Percentiles rank a stretch among this genome's conserved stretches.
These are phyloP conservation scores for Thaumetopoea pityocampa DNA, from an alignment of 1,140 invertebrate species.

Conservation along the genomic window DNA sequence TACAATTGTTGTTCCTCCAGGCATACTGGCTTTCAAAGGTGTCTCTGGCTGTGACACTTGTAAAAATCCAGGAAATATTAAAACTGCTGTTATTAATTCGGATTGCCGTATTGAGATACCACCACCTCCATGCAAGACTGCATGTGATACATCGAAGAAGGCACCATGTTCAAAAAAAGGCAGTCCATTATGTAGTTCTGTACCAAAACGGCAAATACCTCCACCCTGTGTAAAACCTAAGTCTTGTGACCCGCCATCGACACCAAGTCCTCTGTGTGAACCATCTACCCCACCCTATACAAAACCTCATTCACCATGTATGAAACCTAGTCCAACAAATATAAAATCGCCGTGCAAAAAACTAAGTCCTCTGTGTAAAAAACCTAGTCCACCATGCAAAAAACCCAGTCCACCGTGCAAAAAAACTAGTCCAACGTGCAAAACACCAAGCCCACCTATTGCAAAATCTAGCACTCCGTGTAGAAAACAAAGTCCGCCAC, in stretches of 20 bases:
- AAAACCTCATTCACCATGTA: conserved; percentile 9
- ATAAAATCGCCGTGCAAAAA: not conserved
- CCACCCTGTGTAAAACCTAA: conserved; percentile 24
- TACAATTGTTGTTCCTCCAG: conserved; percentile 6
- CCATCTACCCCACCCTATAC: not conserved
- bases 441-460: not conserved
- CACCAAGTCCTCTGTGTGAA: too few relatives aligned
- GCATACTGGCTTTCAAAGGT: conserved; percentile 30
- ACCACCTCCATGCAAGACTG: conserved; percentile 20
- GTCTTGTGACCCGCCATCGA: not conserved
- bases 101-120: conserved; percentile 22
- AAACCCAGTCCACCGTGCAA: conserved; percentile 2
- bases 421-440: not conserved
- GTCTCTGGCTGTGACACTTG: conserved; percentile 20
- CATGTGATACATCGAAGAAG: conserved; percentile 17
- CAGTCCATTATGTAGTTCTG: too few relatives aligned
- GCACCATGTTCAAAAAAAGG: too few relatives aligned
- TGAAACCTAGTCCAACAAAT: not conserved
- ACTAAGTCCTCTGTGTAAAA: not conserved
- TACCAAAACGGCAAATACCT: too few relatives aligned
- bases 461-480: not conserved
- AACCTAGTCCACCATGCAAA: conserved; percentile 11
- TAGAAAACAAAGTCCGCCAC: too few relatives aligned
- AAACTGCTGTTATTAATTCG: conserved; percentile 21
- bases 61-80: conserved; percentile 18